A percentile compares a stretch with the other conserved stretches of the same genome.
These are phyloP conservation scores for Diprion similis DNA, from an alignment of 1,140 invertebrate genomes.

Conservation along the genomic window DNA sequence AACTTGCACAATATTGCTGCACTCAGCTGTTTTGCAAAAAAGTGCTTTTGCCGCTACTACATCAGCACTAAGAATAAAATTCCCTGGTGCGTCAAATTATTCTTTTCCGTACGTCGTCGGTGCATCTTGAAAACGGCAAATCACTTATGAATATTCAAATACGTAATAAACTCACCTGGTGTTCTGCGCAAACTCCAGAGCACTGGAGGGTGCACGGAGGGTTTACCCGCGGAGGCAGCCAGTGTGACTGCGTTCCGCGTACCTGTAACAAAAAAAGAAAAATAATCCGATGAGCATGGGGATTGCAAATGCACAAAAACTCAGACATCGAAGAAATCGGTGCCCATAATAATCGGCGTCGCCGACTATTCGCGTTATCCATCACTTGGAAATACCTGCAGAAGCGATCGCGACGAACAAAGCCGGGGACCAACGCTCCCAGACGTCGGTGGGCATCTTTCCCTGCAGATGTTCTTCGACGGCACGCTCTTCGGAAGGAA, in stretches of 20 bases:
- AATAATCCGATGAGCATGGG: constrained; percentile 12
- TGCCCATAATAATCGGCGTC: not conserved
- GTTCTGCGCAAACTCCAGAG: constrained; percentile 78
- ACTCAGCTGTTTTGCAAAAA: too few species aligned
- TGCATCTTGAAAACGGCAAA: constrained; percentile 72
- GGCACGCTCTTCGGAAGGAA: not conserved
- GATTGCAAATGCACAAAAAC: not conserved
- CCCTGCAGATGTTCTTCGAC: not conserved
- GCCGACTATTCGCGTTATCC: not conserved
- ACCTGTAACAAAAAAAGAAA: constrained; percentile 52
- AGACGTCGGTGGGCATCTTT: not conserved
- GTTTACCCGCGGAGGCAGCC: constrained; percentile 73
- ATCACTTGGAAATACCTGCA: not conserved
- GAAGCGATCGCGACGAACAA: not conserved
- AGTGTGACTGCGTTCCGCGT: constrained; percentile 68
- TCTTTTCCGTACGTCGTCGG: constrained; percentile 70
- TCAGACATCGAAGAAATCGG: not conserved
- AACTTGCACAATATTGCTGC: too few species aligned
- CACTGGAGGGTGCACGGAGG: constrained; percentile 74
- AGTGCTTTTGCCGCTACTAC: too few species aligned
- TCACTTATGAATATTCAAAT: constrained; percentile 35
- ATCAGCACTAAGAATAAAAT: constrained; percentile 27
- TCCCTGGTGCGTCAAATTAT: constrained; percentile 37
- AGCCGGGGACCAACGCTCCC: not conserved
- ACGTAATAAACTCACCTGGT: constrained; percentile 67